Conservation (phyloP, 37 sponge, comb jelly and placozoan species). For the Beroe forskalii region DNA sequence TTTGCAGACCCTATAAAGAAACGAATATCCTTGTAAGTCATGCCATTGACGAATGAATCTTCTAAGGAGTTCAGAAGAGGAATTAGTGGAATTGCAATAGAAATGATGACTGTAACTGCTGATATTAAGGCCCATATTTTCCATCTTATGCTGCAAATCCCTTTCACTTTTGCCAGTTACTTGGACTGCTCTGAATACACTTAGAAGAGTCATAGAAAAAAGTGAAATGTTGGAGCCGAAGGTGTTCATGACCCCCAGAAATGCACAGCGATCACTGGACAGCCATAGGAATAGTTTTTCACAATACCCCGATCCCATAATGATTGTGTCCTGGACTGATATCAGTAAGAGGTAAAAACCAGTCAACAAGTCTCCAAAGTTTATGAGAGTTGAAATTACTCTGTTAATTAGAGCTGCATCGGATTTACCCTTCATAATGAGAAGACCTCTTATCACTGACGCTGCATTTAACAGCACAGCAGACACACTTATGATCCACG, state of each 20-base stretch:
- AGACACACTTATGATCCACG: neutral
- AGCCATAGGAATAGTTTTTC: neutral
- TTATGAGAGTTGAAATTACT: neutral
- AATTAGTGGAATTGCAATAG: neutral
- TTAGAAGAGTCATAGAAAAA: slow-evolving; percentile 1
- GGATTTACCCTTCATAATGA: neutral
- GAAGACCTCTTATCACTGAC: neutral
- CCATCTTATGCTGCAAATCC: neutral
- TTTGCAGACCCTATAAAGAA: neutral
- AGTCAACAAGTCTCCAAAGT: slow-evolving; percentile 6
- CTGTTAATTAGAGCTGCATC: neutral
- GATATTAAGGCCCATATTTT: neutral
- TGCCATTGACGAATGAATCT: no score
- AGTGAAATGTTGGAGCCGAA: no score
- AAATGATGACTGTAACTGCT: neutral
- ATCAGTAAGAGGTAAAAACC: no score
- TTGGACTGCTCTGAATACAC: neutral
- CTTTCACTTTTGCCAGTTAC: no score
- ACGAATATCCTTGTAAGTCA: neutral
- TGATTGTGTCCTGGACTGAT: neutral
- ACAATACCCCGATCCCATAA: neutral
- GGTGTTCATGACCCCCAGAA: no score
- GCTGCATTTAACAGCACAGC: neutral
- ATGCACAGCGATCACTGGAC: no score
- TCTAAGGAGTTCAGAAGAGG: neutral